These are phyloP conservation scores for Syngnathoides biaculeatus DNA, from an alignment of 2,113 vertebrate species.

Conservation along the genomic window DNA sequence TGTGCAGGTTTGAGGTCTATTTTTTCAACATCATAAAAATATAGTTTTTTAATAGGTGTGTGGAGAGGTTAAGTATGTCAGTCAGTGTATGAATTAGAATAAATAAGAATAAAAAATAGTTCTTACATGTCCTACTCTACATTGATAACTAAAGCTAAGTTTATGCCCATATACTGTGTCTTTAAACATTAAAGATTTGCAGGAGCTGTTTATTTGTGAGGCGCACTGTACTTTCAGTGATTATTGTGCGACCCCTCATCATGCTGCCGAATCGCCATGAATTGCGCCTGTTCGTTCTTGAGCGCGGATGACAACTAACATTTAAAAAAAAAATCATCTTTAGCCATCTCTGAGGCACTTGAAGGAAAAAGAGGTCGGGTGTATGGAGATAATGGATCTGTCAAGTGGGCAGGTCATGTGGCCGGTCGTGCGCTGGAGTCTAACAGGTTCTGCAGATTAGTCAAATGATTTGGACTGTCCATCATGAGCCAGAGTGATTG, in stretches of 20 bases:
- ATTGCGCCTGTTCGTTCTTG: conserved; percentile 40
- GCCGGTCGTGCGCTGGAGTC: conserved; percentile 9
- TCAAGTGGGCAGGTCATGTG: conserved; percentile 39
- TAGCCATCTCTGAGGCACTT: conserved; percentile 29
- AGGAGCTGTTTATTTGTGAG: conserved; percentile 50
- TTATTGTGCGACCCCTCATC: conserved; percentile 53
- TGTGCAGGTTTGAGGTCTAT: no score
- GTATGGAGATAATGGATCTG: conserved; percentile 47
- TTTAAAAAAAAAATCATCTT: no score
- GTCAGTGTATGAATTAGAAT: background rate
- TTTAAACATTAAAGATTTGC: conserved; percentile 27
- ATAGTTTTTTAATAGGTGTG: no score
- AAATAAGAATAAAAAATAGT: background rate
- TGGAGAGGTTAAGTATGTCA: no score
- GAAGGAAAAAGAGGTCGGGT: conserved; percentile 38
- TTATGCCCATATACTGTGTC: conserved; percentile 26
- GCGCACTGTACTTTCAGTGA: conserved; percentile 37
- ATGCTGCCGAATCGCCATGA: conserved; percentile 46
- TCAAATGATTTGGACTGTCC: conserved; percentile 14
- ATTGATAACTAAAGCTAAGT: conserved; percentile 10
- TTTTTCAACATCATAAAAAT: no score
- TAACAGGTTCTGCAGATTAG: conserved; percentile 13
- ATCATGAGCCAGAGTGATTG: conserved; percentile 1
- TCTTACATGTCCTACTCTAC: background rate
- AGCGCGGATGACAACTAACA: conserved; percentile 32